phyloP scores from a whole-genome alignment of 2,888 invertebrate species.

The Drosophila gaucha region DNA sequence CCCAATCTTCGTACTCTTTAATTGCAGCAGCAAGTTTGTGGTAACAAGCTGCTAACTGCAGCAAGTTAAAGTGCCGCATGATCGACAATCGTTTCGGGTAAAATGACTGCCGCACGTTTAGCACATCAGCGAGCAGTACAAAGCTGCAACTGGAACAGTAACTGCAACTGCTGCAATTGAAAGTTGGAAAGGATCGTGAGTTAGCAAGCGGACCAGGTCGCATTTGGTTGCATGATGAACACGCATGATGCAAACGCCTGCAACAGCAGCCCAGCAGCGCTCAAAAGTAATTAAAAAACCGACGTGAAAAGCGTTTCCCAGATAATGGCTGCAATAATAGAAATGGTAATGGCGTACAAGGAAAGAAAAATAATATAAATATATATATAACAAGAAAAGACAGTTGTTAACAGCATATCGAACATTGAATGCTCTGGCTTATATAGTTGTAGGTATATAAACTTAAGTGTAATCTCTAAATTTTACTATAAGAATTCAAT shows the following conservation, averaged over 20 bases:
- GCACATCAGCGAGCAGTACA: conserved; percentile 67
- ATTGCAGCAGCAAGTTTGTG: conserved; percentile 45
- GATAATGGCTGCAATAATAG: conserved; percentile 68
- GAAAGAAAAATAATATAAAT: conserved; percentile 40
- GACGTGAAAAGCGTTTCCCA: conserved; percentile 57
- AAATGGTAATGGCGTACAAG: conserved; percentile 61
- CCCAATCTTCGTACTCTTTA: conserved; percentile 38
- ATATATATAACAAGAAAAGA: conserved; percentile 9
- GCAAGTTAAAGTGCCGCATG: conserved; percentile 66
- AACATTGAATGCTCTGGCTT: background rate
- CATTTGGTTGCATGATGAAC: conserved; percentile 53
- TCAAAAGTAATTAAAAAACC: conserved; percentile 70
- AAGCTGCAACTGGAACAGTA: conserved; percentile 13
- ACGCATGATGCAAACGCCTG: conserved; percentile 57
- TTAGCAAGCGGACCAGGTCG: conserved; percentile 42
- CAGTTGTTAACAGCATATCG: background rate
- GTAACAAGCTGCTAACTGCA: conserved; percentile 28
- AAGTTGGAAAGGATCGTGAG: conserved; percentile 59
- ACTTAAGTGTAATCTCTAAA: background rate
- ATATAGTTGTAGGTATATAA: background rate
- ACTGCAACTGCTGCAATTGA: conserved; percentile 32
- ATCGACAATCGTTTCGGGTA: conserved; percentile 82
- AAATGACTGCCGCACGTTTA: conserved; percentile 82
- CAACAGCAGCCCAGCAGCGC: conserved; percentile 31
- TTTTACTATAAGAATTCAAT: too few species aligned